Evolutionary conservation across 1,140 invertebrate genomes (phyloP), one percentile per base, ranked within the genome.

Genomic region (Sipha flava): DNA sequence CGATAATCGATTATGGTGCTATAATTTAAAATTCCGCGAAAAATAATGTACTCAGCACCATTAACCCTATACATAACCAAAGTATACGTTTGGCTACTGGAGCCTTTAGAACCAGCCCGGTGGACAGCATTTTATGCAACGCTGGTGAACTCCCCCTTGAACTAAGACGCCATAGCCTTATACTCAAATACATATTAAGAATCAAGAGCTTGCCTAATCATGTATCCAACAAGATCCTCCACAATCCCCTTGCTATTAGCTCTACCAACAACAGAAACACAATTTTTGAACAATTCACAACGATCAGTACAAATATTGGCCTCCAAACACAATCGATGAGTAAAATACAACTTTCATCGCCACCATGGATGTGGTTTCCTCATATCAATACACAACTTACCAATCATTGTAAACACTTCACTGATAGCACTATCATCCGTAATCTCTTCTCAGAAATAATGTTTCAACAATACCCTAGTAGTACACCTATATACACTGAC

Each of bases 71-170:
- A 3, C 43, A 80, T 34, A 79, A 79, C 37, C 47, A 54, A 54
- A 18, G 43, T 59, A 57, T 79, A 18, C 18, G 75, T 31, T 47
- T 79, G 21, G 52, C 75, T 6, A 79, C 75, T 23, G 75, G 75
- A 26, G 31, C 75, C 16, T 79, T 75, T 23, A 26, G 72, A 9
- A 75, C 72, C 2, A 75, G 34, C 9, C 72, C 43, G 3, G 43
- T 47, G 4, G 29, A 73, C 12, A 21, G 29, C 40, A 29, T 73
- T 4, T 10, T 21, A 7, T 21, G 37, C 26, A 45, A 75, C 10
- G 23, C 72, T n/a, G 4, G 26, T 2, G 43, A 75, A 47, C 43
- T 45, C 2, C 5, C 72, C 52, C 72, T 47, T 16, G 5, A 40
- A 40, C 37, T 40, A 40, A 40, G 37, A 40, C 37, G 37, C 10